Evolutionary conservation across 2,797 vertebrate genomes (phyloP).

Genomic region (Anisognathus igniventris): DNA sequence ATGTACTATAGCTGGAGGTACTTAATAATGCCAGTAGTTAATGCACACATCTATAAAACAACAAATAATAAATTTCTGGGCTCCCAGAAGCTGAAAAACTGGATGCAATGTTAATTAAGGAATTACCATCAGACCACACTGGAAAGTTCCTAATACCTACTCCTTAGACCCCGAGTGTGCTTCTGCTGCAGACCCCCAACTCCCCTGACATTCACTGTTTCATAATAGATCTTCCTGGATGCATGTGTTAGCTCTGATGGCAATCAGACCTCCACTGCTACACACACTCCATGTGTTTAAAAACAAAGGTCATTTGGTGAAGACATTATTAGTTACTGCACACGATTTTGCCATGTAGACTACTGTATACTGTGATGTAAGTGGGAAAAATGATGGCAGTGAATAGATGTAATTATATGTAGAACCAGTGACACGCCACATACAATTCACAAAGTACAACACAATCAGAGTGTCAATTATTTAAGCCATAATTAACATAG

Average conservation of each 20-base stretch:
- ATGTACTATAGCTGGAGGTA: neutral
- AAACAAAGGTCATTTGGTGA: constrained; percentile 53
- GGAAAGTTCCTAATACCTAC: constrained; percentile 26
- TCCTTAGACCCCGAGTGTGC: neutral
- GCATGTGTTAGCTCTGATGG: constrained; percentile 28
- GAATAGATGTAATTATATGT: constrained; percentile 68
- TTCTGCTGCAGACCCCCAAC: constrained; percentile 26
- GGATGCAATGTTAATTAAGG: constrained; percentile 14
- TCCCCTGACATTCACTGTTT: constrained; percentile 23
- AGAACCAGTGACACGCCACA: constrained; percentile 49
- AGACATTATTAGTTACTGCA: neutral
- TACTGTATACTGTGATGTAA: constrained; percentile 23
- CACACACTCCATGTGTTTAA: neutral
- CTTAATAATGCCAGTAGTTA: constrained; percentile 12
- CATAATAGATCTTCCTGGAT: constrained; percentile 44
- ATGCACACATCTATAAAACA: neutral
- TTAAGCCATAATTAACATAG: constrained; percentile 83
- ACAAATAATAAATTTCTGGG: neutral
- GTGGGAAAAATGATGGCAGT: constrained; percentile 50
- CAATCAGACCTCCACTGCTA: neutral
- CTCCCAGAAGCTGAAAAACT: neutral
- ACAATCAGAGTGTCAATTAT: constrained; percentile 79
- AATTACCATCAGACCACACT: constrained; percentile 10
- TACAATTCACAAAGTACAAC: constrained; percentile 69
- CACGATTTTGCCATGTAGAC: neutral